Percentiles rank a stretch among this genome's conserved stretches.
These are phyloP conservation scores for Dipus sagitta DNA, from an alignment of 2,797 vertebrate species.

Conservation along the genomic window DNA sequence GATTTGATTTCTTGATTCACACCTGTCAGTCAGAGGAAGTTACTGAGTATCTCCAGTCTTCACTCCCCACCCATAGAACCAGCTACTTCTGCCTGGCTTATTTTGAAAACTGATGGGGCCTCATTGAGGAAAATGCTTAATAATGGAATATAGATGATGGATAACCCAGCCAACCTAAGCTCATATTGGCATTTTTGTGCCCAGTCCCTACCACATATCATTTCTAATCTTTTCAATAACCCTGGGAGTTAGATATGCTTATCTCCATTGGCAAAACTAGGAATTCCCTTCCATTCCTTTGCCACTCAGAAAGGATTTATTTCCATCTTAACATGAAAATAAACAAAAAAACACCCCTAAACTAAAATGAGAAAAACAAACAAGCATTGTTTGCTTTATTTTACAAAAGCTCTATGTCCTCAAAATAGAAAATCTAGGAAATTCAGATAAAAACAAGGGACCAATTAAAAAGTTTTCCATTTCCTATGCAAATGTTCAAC, in stretches of 20 bases:
- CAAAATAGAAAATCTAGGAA: not conserved
- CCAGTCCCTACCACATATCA: not conserved
- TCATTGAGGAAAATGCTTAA: slow-evolving; percentile 73
- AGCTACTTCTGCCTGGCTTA: slow-evolving; percentile 11
- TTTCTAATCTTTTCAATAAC: slow-evolving; percentile 28
- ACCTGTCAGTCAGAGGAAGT: slow-evolving; percentile 32
- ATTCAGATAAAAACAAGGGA: not conserved
- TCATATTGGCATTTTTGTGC: slow-evolving; percentile 4
- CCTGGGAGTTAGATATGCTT: not conserved
- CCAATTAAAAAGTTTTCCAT: not conserved
- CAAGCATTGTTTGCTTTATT: not conserved
- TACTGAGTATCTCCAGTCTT: slow-evolving; percentile 30
- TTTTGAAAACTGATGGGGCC: slow-evolving; percentile 65
- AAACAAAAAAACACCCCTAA: not conserved
- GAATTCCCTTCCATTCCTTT: slow-evolving; percentile 3
- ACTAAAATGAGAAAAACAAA: slow-evolving; percentile 16
- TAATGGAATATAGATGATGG: slow-evolving; percentile 59
- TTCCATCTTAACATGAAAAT: not conserved
- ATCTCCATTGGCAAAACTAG: slow-evolving; percentile 33
- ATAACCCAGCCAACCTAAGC: slow-evolving; percentile 47
- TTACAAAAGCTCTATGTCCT: not conserved
- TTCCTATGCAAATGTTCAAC: not conserved
- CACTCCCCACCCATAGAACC: not conserved
- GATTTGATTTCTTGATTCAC: not conserved
- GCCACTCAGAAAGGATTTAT: not conserved